A percentile compares a stretch with the other conserved stretches of the same genome.
phyloP scores from a whole-genome alignment of 2,888 invertebrate genomes.

The Cataglyphis albicans region DNA sequence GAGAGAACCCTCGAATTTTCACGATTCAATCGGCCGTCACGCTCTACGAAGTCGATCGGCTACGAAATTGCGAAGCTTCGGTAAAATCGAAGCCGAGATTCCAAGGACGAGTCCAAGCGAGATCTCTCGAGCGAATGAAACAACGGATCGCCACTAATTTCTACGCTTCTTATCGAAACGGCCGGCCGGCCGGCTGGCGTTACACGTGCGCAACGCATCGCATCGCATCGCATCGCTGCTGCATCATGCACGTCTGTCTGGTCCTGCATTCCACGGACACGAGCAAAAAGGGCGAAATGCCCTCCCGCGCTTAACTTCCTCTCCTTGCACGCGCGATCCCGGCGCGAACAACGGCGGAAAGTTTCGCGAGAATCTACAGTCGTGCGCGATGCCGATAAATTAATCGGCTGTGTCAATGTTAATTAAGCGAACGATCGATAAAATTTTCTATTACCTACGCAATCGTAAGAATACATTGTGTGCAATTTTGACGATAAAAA shows the following conservation, averaged over 20 bases:
- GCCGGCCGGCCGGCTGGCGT: conserved; percentile 15
- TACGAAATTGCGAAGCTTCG: conserved; percentile 11
- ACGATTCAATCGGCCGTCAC: not conserved
- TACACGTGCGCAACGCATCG: conserved; percentile 54
- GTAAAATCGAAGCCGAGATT: conserved; percentile 35
- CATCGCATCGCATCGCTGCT: conserved; percentile 36
- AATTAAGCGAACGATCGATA: conserved; percentile 32
- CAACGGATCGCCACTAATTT: conserved; percentile 61
- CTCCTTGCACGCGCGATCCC: conserved; percentile 31
- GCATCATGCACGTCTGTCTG: conserved; percentile 50
- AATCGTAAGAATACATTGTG: too few relatives aligned
- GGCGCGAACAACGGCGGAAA: conserved; percentile 29
- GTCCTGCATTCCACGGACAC: conserved; percentile 60
- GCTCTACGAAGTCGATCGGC: not conserved
- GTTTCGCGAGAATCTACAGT: conserved; percentile 35
- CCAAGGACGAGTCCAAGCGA: conserved; percentile 29
- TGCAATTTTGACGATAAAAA: not conserved
- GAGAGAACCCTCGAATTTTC: not conserved
- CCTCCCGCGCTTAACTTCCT: conserved; percentile 68
- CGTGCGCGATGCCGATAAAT: conserved; percentile 29
- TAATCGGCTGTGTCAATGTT: conserved; percentile 55
- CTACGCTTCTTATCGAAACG: conserved; percentile 29
- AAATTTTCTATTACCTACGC: conserved; percentile 4
- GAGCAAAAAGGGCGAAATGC: conserved; percentile 69
- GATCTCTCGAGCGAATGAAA: conserved; percentile 21